Evolutionary conservation across 2,113 vertebrate species (phyloP).

Genomic region (Hyperopisus bebe): DNA sequence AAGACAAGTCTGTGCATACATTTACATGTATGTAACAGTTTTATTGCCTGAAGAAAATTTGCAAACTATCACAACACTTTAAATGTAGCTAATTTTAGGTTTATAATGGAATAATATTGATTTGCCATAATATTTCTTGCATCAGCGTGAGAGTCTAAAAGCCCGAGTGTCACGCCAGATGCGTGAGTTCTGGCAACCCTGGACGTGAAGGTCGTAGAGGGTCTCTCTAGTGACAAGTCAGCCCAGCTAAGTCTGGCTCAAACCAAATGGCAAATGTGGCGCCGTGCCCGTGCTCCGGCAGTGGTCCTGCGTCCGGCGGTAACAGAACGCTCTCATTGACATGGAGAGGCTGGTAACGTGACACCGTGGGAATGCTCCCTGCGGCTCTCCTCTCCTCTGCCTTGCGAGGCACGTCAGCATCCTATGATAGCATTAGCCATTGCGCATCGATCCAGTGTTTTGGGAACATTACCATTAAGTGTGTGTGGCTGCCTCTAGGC

Average conservation of each 20-base stretch:
- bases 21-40: neutral
- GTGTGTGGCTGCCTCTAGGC: neutral
- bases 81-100: neutral
- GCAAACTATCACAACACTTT: neutral
- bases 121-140: neutral
- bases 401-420: neutral
- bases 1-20: neutral
- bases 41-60: neutral
- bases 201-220: neutral
- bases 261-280: neutral
- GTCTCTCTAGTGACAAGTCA: neutral
- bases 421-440: neutral
- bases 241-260: neutral
- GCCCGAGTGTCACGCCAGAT: neutral
- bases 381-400: neutral
- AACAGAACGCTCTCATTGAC: neutral
- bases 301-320: neutral
- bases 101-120: neutral
- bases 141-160: neutral
- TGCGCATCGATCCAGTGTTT: neutral
- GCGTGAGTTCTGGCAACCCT: neutral
- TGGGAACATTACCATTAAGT: neutral
- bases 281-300: neutral
- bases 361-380: slow-evolving; percentile 5
- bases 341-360: neutral